These are phyloP conservation scores for Gavia stellata DNA, from an alignment of 2,113 vertebrate genomes.

Conservation along the genomic window DNA sequence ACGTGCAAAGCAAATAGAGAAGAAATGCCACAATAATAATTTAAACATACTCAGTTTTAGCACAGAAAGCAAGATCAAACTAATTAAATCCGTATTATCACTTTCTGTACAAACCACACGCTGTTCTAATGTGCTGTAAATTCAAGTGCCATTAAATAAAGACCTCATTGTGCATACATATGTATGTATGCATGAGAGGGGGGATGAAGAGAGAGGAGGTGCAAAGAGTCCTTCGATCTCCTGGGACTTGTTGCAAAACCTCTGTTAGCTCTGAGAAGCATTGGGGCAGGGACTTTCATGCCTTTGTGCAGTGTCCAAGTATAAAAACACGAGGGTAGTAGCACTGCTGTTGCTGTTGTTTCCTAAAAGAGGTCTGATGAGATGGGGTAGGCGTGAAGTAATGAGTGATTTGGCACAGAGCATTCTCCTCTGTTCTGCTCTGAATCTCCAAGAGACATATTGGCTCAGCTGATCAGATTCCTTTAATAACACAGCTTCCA, in stretches of 20 bases:
- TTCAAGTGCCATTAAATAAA: neutral
- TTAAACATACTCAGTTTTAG: neutral
- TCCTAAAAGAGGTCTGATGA: constrained; percentile 40
- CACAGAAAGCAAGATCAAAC: constrained; percentile 40
- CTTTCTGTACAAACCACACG: constrained; percentile 7
- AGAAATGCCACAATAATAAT: constrained; percentile 25
- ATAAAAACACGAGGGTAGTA: rapidly evolving
- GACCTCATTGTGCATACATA: neutral
- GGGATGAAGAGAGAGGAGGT: neutral
- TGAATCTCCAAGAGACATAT: constrained; percentile 26
- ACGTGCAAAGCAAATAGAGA: constrained; percentile 20
- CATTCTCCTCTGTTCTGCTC: constrained; percentile 29
- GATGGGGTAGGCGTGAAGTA: neutral
- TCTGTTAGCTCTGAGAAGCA: neutral
- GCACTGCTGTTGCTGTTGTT: neutral
- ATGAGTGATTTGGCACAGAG: neutral
- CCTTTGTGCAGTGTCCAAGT: neutral
- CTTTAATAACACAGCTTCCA: constrained; percentile 48
- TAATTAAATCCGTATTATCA: constrained; percentile 42
- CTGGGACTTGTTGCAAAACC: neutral
- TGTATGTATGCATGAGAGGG: neutral
- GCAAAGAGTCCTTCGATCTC: neutral
- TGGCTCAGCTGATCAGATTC: constrained; percentile 58
- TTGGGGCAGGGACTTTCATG: neutral
- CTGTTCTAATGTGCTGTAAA: neutral